phyloP scores from a whole-genome alignment of 2,888 invertebrate genomes.

The Hetaerina titia region DNA sequence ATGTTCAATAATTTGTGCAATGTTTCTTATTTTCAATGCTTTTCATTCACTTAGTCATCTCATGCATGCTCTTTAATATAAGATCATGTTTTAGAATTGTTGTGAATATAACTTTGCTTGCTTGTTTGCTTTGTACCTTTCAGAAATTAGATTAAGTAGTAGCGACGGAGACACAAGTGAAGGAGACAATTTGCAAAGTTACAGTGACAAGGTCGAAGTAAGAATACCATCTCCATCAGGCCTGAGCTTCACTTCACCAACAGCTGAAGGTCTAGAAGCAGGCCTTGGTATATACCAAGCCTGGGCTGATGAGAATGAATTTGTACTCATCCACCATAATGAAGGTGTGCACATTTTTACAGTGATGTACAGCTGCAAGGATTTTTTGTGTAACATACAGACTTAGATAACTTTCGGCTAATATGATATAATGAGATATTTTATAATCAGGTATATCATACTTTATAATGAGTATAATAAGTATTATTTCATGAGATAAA shows the following conservation, averaged over 20 bases:
- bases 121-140: constrained; percentile 54
- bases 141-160: constrained; percentile 71
- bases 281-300: constrained; percentile 57
- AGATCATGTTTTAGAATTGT: neutral
- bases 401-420: too few species aligned
- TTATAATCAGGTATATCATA: too few species aligned
- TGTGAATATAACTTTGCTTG: neutral
- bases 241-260: constrained; percentile 65
- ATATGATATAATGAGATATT: too few species aligned
- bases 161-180: constrained; percentile 73
- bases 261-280: constrained; percentile 64
- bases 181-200: constrained; percentile 71
- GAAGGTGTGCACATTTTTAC: constrained; percentile 59
- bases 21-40: neutral
- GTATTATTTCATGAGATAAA: too few species aligned
- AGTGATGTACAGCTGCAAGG: neutral
- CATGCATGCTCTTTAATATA: neutral
- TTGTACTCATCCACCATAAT: constrained; percentile 63
- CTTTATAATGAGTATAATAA: too few species aligned
- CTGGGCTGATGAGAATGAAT: constrained; percentile 68
- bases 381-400: too few species aligned
- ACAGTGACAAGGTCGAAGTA: neutral
- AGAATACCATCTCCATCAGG: constrained; percentile 28
- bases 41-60: neutral
- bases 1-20: neutral